These are phyloP conservation scores for Montipora efflorescens DNA, from an alignment of 64 coral and sea anemone genomes.

Conservation along the genomic window DNA sequence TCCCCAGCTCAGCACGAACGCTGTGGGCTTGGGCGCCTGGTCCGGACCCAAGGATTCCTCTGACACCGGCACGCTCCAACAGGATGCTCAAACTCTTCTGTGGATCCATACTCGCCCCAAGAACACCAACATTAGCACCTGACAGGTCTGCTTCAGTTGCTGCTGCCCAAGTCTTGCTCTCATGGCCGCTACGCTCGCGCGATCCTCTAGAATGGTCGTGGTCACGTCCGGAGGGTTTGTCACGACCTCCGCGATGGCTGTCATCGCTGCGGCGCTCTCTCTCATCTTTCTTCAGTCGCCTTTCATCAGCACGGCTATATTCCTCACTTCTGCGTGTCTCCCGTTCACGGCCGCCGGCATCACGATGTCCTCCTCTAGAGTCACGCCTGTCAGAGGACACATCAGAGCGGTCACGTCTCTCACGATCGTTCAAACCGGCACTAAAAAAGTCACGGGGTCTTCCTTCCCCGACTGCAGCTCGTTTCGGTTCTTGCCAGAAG, in stretches of 20 bases:
- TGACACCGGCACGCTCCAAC: constrained; percentile 93
- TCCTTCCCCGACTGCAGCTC: constrained; percentile 70
- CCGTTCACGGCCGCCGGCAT: constrained; percentile 60
- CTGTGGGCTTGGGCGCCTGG: constrained; percentile 45
- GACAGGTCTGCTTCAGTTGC: constrained; percentile 36
- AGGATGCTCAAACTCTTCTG: constrained; percentile 98
- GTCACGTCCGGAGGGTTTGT: constrained; percentile 55
- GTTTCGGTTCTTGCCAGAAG: constrained; percentile 92
- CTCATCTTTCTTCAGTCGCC: constrained; percentile 80
- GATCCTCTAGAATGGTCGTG: constrained; percentile 63
- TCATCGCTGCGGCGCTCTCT: constrained; percentile 62
- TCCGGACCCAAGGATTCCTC: constrained; percentile 85
- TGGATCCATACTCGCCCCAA: constrained; percentile 74
- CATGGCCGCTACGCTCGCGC: constrained; percentile 43
- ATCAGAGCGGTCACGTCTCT: constrained; percentile 62
- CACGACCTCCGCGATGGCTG: constrained; percentile 75
- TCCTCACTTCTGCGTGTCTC: constrained; percentile 55
- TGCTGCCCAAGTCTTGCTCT: constrained; percentile 58
- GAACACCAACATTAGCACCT: constrained; percentile 16
- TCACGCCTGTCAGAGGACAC: constrained; percentile 78
- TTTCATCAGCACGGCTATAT: constrained; percentile 69
- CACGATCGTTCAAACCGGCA: constrained; percentile 64
- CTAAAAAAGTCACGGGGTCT: constrained; percentile 86
- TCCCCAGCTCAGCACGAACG: constrained; percentile 58
- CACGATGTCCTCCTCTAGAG: constrained; percentile 83